Evolutionary conservation across 2,113 vertebrate species (phyloP).

Genomic region (Vimba vimba): DNA sequence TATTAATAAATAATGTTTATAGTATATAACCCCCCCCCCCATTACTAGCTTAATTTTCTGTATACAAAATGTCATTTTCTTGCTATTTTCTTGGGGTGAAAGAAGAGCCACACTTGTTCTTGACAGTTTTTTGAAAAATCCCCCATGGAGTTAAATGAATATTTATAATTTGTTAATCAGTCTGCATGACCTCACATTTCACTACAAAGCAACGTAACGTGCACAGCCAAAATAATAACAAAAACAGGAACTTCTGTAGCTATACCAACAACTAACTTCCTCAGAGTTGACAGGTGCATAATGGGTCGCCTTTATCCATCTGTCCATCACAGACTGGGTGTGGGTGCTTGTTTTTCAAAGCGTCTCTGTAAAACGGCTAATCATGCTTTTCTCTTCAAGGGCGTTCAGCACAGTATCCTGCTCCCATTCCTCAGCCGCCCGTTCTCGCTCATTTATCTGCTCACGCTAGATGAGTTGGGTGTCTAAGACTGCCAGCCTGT

Average conservation of each 20-base stretch:
- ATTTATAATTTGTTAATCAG: neutral
- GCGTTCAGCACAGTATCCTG: slow-evolving; percentile 12
- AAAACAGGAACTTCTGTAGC: neutral
- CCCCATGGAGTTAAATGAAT: neutral
- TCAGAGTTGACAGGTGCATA: slow-evolving; percentile 24
- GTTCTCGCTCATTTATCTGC: slow-evolving; percentile 32
- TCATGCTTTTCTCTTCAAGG: slow-evolving; percentile 34
- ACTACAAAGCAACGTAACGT: neutral
- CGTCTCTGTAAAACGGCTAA: slow-evolving; percentile 28
- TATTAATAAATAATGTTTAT: neutral
- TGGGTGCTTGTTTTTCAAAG: slow-evolving; percentile 27
- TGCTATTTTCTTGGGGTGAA: neutral
- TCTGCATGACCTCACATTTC: neutral
- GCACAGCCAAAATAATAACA: neutral
- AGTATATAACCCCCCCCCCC: neutral
- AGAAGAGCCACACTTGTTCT: neutral
- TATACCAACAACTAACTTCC: slow-evolving; percentile 11
- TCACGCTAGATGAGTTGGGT: slow-evolving; percentile 40
- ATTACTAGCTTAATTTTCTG: neutral
- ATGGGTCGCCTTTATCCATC: slow-evolving; percentile 1
- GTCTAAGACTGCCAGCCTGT: slow-evolving; percentile 26
- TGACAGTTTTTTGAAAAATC: too few relatives aligned
- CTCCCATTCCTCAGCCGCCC: slow-evolving; percentile 19
- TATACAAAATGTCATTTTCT: neutral
- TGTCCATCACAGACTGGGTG: slow-evolving; percentile 8